phyloP scores from a whole-genome alignment of 2,888 invertebrate species.

The Leptinotarsa juncta region DNA sequence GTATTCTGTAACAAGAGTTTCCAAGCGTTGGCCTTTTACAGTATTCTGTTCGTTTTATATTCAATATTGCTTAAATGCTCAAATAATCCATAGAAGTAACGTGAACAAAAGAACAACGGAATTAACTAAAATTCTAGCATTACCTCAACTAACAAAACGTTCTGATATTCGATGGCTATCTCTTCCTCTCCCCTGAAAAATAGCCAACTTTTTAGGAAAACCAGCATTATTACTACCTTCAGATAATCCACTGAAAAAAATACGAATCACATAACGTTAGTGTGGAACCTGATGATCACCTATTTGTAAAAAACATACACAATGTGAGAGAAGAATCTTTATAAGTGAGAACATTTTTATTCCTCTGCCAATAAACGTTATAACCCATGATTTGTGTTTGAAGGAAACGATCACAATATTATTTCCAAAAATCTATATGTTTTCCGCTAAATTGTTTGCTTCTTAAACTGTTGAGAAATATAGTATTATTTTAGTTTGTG shows the following conservation, averaged over 20 bases:
- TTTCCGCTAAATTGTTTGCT: too few relatives aligned
- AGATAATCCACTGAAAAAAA: background rate
- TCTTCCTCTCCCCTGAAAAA: constrained; percentile 13
- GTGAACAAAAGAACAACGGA: background rate
- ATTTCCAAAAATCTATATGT: too few relatives aligned
- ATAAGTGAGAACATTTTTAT: background rate
- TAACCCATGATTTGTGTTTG: background rate
- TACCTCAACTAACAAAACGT: constrained; percentile 12
- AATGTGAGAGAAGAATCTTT: constrained; percentile 8
- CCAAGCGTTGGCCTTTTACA: constrained; percentile 48
- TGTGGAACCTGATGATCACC: too few relatives aligned
- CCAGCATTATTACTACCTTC: background rate
- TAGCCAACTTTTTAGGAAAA: constrained; percentile 15
- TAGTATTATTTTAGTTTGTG: too few relatives aligned
- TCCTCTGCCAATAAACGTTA: background rate
- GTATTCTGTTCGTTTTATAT: constrained; percentile 46
- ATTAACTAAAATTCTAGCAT: background rate
- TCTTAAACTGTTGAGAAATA: too few relatives aligned
- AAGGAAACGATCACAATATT: too few relatives aligned
- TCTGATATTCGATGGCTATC: background rate
- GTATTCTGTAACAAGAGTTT: constrained; percentile 50
- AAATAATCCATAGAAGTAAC: constrained; percentile 11
- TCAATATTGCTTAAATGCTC: constrained; percentile 44
- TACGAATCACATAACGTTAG: background rate
- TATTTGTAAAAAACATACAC: too few relatives aligned